Evolutionary conservation across 2,797 vertebrate species (phyloP), one percentile per base, ranked within the genome.

Genomic region (Craterocephalus amniculus): DNA sequence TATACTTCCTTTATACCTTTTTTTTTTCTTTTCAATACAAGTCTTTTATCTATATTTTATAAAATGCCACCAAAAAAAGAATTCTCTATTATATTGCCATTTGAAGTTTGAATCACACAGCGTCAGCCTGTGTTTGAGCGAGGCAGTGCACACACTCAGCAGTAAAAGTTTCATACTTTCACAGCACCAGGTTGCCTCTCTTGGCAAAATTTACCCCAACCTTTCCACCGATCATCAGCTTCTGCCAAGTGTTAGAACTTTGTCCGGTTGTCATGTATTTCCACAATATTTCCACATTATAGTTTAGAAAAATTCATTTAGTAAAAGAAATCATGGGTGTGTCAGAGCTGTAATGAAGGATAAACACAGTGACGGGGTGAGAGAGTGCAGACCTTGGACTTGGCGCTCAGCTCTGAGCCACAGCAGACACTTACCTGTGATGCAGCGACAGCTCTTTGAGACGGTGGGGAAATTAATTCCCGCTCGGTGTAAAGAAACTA

Each of bases 321-420:
- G 5, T 60, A 58, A 56, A 55, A 67, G 58, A 70, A 60, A 24
- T 43, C 56, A 3, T 11, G 66, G 80, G 81, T 31, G 82, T 84
- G 80, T 81, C 62, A 31, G 67, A 85, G 80, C 78, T 55, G 14
- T 87, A 85, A 78, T 74, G 74, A 71, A 86, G 84, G 81, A 82
- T 92, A 91, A 93, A 91, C 89, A 91, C 38, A 78, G 86, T 70
- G 79, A 90, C 65, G 72, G 81, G 79, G 79, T 88, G 87, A 91
- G 80, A 71, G 75, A 88, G 78, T 63, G 67, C 91, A 94, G 92
- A 85, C 85, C 84, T 87, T 80, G 71, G 86, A 87, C 87, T 78
- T 54, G 67, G 84, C 69, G 78, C 78, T 83, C 45, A 48, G 51
- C 68, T 81, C 78, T 89, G 86, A 89, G 85, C 79, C 81, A 63